Conservation (phyloP, 2,113 vertebrate species). For the Pao palembangensis region DNA sequence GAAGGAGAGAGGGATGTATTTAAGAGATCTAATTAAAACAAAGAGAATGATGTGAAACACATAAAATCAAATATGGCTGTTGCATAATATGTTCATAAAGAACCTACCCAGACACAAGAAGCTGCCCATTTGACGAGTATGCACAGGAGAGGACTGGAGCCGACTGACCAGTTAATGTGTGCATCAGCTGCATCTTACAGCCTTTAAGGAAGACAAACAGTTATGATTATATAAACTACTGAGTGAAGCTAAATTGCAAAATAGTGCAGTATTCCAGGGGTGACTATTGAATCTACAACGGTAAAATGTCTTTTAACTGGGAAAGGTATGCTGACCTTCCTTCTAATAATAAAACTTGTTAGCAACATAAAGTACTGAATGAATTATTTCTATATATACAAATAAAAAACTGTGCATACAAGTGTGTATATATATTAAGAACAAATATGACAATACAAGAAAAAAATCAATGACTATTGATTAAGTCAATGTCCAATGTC, state of each 20-base stretch:
- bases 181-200: slow-evolving; percentile 79
- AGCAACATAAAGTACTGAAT: background rate
- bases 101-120: slow-evolving; percentile 86
- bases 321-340: background rate
- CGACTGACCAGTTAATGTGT: slow-evolving; percentile 78
- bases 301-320: background rate
- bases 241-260: background rate
- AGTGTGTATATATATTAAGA: too few species aligned
- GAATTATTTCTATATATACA: too few species aligned
- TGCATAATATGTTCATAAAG: too few species aligned
- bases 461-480: background rate
- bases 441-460: background rate
- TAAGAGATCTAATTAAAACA: too few species aligned
- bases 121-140: slow-evolving; percentile 85
- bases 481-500: background rate
- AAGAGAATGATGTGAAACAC: too few species aligned
- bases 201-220: slow-evolving; percentile 63
- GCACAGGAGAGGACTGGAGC: slow-evolving; percentile 90
- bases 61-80: too few species aligned
- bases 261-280: background rate
- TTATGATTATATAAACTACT: background rate
- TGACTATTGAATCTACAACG: background rate
- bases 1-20: too few species aligned
- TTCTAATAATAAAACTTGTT: background rate
- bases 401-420: too few species aligned